These are phyloP conservation scores for Uromys caudimaculatus DNA, from an alignment of 2,797 vertebrate genomes.

Conservation along the genomic window DNA sequence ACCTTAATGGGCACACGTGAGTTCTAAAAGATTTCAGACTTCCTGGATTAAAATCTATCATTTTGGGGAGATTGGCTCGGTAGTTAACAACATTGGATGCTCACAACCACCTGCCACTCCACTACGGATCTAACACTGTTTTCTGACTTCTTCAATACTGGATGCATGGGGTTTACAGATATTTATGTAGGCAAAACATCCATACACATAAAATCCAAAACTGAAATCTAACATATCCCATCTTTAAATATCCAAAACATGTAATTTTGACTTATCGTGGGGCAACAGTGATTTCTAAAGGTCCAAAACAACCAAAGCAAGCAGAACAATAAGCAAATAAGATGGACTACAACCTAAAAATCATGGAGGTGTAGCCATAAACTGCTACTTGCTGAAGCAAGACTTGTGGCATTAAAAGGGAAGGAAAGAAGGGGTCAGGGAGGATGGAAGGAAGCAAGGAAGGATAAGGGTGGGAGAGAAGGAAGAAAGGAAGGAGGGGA, in stretches of 20 bases:
- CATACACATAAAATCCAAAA: not conserved
- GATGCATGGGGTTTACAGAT: not conserved
- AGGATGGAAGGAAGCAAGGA: no score
- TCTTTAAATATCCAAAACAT: not conserved
- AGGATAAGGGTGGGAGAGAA: accelerated
- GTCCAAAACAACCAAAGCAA: not conserved
- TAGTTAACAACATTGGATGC: not conserved
- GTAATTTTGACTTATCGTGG: not conserved
- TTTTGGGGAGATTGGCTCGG: not conserved
- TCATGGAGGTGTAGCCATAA: not conserved
- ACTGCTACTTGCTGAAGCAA: not conserved
- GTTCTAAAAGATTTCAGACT: not conserved
- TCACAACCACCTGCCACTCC: not conserved
- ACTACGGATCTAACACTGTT: not conserved
- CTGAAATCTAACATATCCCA: not conserved
- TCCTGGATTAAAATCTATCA: not conserved
- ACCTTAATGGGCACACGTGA: not conserved
- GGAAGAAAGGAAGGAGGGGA: no score
- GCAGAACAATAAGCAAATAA: not conserved
- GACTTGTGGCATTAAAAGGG: not conserved
- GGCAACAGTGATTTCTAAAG: not conserved
- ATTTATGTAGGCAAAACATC: not conserved
- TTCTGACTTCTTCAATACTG: not conserved
- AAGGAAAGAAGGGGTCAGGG: not conserved
- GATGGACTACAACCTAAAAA: no score